Evolutionary conservation across 2,888 invertebrate genomes (phyloP), one percentile per base, ranked within the genome.

Genomic region (Eubasilissa splendida): DNA sequence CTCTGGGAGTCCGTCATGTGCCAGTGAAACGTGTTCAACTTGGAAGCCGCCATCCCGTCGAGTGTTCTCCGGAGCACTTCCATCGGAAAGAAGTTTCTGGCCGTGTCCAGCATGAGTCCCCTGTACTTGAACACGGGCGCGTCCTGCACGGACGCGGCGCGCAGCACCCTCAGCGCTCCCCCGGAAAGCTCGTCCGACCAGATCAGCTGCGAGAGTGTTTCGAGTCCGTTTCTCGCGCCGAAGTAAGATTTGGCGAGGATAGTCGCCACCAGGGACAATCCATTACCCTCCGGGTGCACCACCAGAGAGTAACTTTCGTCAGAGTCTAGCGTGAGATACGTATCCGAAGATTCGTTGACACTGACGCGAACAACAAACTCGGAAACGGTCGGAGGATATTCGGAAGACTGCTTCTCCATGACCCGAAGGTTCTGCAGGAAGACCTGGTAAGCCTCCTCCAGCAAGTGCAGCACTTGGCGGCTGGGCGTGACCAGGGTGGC

Each of bases 21-120:
- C 98, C 98, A 98, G 86, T 98, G 98, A 86, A 98, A 95, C 2
- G 96, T 96, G 88, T 98, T 98, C 84, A 98, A 88, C 88, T 98
- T 98, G 85, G 94, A 94, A 68, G 96, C 93, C 0, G 95, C 94
- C 98, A 98, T 97, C 3, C 95, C 97, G 81, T 96, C 94, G 85
- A 98, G 89, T 10, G 96, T 94, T 11, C 94, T 91, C 85, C 94
- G 92, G 59, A 96, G 90, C 75, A 94, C 92, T 10, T 90, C 91
- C 2, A 96, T 90, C 0, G 95, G 93, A 86, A 98, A 94, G 87
- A 93, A 99, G 88, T 98, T 97, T 33, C 99, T 91, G 0, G 97
- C 95, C 0, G 98, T 97, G 86, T 99, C 99, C 75, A 99, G 88
- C 88, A 98, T 92, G 0, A 99, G 88, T 4, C 98, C 98, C 60